Evolutionary conservation across 35 echinoderm and acorn worm genomes (phyloP).

Genomic region (Heliocidaris tuberculata): DNA sequence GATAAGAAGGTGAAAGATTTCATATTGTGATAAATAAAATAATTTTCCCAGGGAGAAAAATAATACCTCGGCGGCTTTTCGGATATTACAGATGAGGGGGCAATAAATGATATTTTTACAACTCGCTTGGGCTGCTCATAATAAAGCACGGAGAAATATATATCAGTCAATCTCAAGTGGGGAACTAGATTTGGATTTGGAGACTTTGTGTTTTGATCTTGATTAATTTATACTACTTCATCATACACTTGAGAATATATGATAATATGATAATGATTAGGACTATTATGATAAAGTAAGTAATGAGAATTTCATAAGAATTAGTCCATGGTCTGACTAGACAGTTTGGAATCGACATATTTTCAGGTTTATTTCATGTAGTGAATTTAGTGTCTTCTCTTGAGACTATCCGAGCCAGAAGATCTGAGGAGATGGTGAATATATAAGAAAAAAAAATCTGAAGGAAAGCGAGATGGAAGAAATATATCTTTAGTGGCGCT

Average conservation of each 20-base stretch:
- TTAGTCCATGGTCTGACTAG: neutral
- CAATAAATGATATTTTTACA: conserved; percentile 14
- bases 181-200: neutral
- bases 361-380: neutral
- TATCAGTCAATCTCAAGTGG: neutral
- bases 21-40: neutral
- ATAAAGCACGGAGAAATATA: neutral
- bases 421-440: neutral
- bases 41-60: neutral
- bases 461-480: conserved; percentile 25
- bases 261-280: neutral
- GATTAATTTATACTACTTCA: neutral
- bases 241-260: neutral
- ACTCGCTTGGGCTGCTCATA: neutral
- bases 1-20: neutral
- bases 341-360: neutral
- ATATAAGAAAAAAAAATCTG: neutral
- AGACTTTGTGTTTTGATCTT: neutral
- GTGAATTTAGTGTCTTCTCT: neutral
- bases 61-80: neutral
- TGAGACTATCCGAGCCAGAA: neutral
- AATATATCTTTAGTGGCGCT: conserved; percentile 34
- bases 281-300: neutral
- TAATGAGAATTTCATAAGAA: neutral
- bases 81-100: neutral